Base-by-base conservation (phyloP, 1,140 invertebrate genomes). In the fruit fly (Drosophila melanogaster) region DNA sequence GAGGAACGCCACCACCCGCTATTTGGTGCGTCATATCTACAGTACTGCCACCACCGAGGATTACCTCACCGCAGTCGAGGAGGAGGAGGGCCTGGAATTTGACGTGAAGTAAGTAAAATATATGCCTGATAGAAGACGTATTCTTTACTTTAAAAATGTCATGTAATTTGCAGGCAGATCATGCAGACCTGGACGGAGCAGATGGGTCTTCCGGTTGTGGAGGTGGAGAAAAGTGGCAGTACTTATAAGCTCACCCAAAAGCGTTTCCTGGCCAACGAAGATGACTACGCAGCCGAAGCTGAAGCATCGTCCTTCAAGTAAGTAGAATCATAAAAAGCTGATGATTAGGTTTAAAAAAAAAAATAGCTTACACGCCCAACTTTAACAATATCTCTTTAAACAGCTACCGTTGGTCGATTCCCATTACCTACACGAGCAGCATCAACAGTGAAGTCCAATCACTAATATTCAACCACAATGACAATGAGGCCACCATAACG, bases 101-200 rank as follows among this genome's bases (percentile, higher is more conserved):
- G 93, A 95, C 71, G 92, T 96, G 6, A 92, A 92, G 91, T 92
- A 61, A 56, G 80, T 77, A 8, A 15, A 1, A 46, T 12, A 10
- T 5, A 1, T 24, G 12, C 17, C 37, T 37, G 1, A 8, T 24
- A 26, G 12, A 7, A n/a, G n/a, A 22, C 6, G 14, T 1, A 1
- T 2, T 8, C 6, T 8, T 1, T 24, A 15, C 6, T 4, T 15
- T 11, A 4, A 26, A 15, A 15, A 7, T 47, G 35, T 30, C 14
- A 0, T 33, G 7, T 30, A 41, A 19, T 37, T 40, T 19, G 2
- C 26, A 94, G 94, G 0, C 90, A 94, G 15, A 96, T 99, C 47
- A 97, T 99, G 96, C 95, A 98, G 75, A 98, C 97, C 0, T 99
- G 97, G 97, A 98, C 96, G 0, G 93, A 94, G 38, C 98, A 99